Conservation (phyloP, 2,888 invertebrate genomes). For the Ochropleura leucogaster region DNA sequence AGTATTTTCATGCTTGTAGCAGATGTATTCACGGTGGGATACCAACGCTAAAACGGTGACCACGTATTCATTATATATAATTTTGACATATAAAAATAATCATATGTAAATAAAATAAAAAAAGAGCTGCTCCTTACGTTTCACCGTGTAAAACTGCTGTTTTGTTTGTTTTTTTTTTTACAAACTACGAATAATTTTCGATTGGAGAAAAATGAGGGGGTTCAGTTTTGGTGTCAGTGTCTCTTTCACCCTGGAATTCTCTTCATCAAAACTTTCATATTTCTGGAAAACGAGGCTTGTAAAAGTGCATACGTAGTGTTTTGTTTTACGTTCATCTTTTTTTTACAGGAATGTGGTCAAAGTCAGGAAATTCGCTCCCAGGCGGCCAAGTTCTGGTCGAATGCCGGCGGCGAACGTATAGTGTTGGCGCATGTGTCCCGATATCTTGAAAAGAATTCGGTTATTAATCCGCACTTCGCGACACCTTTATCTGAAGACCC, state of each 20-base stretch:
- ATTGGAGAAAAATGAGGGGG: too few species aligned
- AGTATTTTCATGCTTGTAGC: background rate
- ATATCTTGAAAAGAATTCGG: constrained; percentile 74
- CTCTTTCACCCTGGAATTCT: background rate
- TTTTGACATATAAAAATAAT: too few species aligned
- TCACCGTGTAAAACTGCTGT: too few species aligned
- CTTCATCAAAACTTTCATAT: background rate
- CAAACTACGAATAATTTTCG: too few species aligned
- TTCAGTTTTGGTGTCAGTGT: too few species aligned
- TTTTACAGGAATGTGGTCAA: constrained; percentile 83
- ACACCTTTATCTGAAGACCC: constrained; percentile 51
- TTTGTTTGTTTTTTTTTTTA: too few species aligned
- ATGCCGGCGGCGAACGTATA: constrained; percentile 77
- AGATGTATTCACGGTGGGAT: background rate
- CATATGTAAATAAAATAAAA: too few species aligned
- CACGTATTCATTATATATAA: too few species aligned
- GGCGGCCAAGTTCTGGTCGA: constrained; percentile 76
- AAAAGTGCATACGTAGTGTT: background rate
- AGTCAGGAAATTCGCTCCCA: constrained; percentile 67
- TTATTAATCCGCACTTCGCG: constrained; percentile 81
- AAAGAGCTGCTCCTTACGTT: too few species aligned
- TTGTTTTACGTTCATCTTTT: background rate
- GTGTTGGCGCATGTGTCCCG: constrained; percentile 74
- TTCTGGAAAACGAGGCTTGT: background rate
- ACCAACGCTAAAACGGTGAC: too few species aligned